A percentile compares a stretch with the other conserved stretches of the same genome.
Evolutionary conservation across 92 coral and sea anemone species (phyloP).

Genomic region (Parazoanthus darwini): DNA sequence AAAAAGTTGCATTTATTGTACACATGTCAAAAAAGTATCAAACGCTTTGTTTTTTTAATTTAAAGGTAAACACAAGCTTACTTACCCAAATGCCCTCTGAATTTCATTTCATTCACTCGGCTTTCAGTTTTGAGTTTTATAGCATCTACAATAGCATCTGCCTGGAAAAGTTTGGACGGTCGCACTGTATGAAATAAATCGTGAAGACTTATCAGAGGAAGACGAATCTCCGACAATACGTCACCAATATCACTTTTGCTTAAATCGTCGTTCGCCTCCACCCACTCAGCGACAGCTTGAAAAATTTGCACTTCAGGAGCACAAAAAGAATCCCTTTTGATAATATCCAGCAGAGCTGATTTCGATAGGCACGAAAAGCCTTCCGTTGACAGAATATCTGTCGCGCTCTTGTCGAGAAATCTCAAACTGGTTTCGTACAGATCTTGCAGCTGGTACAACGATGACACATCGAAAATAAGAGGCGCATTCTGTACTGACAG

Average conservation of each 20-base stretch:
- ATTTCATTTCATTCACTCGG: conserved; percentile 92
- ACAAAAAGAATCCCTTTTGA: conserved; percentile 95
- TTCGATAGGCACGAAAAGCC: conserved; percentile 85
- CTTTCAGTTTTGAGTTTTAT: conserved; percentile 94
- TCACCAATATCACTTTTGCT: conserved; percentile 53
- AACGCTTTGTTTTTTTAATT: too few species aligned
- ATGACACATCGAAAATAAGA: conserved; percentile 78
- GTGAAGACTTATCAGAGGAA: conserved; percentile 85
- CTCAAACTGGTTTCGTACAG: conserved; percentile 77
- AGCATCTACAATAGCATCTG: conserved; percentile 94
- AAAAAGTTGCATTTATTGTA: too few species aligned
- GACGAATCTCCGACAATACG: conserved; percentile 73
- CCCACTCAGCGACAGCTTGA: conserved; percentile 89
- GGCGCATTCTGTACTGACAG: conserved; percentile 80
- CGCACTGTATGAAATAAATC: conserved; percentile 95
- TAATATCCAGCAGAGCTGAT: conserved; percentile 73
- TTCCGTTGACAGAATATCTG: conserved; percentile 75
- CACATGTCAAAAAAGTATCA: too few species aligned
- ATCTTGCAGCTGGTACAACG: conserved; percentile 84
- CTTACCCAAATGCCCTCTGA: conserved; percentile 98
- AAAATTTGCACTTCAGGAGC: conserved; percentile 96
- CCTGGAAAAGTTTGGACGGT: conserved; percentile 82
- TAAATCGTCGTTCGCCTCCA: conserved; percentile 69
- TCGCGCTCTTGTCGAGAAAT: conserved; percentile 83
- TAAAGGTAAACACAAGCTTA: background rate